Percentiles rank a stretch among this genome's conserved stretches.
These are phyloP conservation scores for Zingel zingel DNA, from an alignment of 2,113 vertebrate species.

Conservation along the genomic window DNA sequence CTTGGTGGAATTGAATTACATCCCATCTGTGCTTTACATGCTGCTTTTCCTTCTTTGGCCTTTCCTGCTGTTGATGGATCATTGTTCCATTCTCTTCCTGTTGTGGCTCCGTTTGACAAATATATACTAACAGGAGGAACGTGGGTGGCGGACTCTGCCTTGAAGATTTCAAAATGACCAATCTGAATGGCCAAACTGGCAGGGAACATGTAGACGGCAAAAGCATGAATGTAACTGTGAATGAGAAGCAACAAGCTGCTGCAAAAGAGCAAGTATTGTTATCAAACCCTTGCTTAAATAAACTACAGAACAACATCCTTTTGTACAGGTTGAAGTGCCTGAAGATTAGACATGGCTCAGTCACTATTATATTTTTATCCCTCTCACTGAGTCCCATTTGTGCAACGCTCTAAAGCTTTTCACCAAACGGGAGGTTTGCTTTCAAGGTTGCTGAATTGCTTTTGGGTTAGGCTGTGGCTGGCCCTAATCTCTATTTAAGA, in stretches of 20 bases:
- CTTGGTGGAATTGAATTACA: slow-evolving; percentile 40
- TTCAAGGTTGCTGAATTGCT: slow-evolving; percentile 25
- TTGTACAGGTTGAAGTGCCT: slow-evolving; percentile 11
- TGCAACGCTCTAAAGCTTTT: slow-evolving; percentile 43
- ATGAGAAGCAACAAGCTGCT: slow-evolving; percentile 6
- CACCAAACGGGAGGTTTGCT: slow-evolving; percentile 18
- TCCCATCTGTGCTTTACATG: slow-evolving; percentile 39
- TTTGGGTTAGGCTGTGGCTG: slow-evolving; percentile 17
- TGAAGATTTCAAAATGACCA: slow-evolving; percentile 9
- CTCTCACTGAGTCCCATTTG: slow-evolving; percentile 18
- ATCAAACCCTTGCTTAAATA: slow-evolving; percentile 13
- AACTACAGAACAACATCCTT: slow-evolving; percentile 27
- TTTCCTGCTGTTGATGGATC: slow-evolving; percentile 61
- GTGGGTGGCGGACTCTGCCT: slow-evolving; percentile 8
- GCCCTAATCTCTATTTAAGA: slow-evolving; percentile 39
- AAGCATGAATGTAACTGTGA: slow-evolving; percentile 1
- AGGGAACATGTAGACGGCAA: neutral
- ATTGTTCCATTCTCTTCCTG: slow-evolving; percentile 61
- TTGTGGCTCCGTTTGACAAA: slow-evolving; percentile 43
- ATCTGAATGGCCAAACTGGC: neutral
- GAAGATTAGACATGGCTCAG: slow-evolving; percentile 18
- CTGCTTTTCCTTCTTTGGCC: slow-evolving; percentile 42
- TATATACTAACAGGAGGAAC: slow-evolving; percentile 35
- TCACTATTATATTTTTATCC: slow-evolving; percentile 26
- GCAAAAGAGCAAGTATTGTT: neutral